Percentiles rank a stretch among this genome's conserved stretches.
Evolutionary conservation across 2,113 vertebrate species (phyloP).

Genomic region (Rattus rattus): DNA sequence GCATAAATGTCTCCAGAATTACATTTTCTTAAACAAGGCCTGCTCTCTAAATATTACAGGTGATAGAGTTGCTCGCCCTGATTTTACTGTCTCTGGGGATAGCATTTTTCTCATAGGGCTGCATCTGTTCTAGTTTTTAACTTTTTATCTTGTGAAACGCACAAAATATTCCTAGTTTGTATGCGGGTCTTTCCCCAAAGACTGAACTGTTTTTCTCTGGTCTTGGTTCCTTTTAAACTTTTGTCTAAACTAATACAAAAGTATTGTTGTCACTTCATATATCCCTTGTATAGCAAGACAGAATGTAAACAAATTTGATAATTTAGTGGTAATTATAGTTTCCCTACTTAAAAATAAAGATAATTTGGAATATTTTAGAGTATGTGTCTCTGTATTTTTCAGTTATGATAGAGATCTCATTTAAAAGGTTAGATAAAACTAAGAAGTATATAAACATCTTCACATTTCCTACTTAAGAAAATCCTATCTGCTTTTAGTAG

Average conservation of each 20-base stretch:
- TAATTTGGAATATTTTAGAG: constrained; percentile 62
- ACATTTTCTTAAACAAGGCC: not conserved
- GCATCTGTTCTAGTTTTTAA: constrained; percentile 41
- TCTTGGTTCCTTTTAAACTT: constrained; percentile 40
- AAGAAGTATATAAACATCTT: constrained; percentile 2
- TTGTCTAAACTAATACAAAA: not conserved
- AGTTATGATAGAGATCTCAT: not conserved
- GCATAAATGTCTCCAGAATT: not conserved
- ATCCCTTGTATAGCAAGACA: constrained; percentile 37
- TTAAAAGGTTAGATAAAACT: constrained; percentile 45
- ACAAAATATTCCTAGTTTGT: constrained; percentile 13
- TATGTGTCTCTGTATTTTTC: constrained; percentile 57
- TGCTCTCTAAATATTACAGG: constrained; percentile 31
- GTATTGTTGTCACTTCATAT: constrained; percentile 5
- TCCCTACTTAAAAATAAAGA: constrained; percentile 21
- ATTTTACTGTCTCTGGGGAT: not conserved
- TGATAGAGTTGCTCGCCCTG: not conserved
- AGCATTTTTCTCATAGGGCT: not conserved
- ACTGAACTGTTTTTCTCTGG: constrained; percentile 40
- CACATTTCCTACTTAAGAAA: constrained; percentile 53
- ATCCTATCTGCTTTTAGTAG: constrained; percentile 28
- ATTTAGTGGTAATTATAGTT: constrained; percentile 45
- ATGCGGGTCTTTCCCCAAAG: not conserved
- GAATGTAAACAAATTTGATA: constrained; percentile 49
- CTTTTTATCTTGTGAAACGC: constrained; percentile 44